Evolutionary conservation across 2,888 invertebrate species (phyloP).

Genomic region (Spilarctia lutea): DNA sequence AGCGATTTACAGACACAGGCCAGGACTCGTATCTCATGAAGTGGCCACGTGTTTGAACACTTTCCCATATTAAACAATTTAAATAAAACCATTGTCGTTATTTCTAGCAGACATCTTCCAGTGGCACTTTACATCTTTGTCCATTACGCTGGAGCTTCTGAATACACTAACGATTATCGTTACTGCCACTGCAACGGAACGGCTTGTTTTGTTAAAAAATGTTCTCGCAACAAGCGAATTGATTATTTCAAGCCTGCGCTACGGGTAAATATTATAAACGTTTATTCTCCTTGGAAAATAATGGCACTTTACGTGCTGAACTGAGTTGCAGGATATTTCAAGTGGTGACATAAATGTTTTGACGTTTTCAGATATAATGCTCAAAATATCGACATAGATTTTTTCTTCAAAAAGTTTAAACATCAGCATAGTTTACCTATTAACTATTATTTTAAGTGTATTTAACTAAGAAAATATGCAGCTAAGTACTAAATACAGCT

Average conservation of each 20-base stretch:
- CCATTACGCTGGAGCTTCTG: slow-evolving; percentile 23
- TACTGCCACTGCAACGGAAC: slow-evolving; percentile 45
- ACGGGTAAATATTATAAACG: slow-evolving; percentile 33
- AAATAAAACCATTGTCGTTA: slow-evolving; percentile 10
- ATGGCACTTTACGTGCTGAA: not conserved
- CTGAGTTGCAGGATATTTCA: not conserved
- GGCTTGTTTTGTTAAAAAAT: slow-evolving; percentile 45
- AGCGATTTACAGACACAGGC: not conserved
- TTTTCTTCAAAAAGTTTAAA: too few relatives aligned
- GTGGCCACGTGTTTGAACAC: not conserved
- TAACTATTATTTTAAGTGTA: not conserved
- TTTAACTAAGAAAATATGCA: too few relatives aligned
- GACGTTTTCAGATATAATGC: not conserved
- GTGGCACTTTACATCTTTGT: slow-evolving; percentile 29
- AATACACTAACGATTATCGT: slow-evolving; percentile 52
- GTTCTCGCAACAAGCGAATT: slow-evolving; percentile 33
- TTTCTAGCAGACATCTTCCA: slow-evolving; percentile 20
- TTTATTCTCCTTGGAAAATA: not conserved
- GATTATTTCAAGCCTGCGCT: slow-evolving; percentile 40
- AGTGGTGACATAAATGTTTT: not conserved
- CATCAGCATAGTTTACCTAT: not conserved
- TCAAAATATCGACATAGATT: too few relatives aligned
- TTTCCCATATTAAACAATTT: not conserved
- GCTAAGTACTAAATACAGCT: too few relatives aligned
- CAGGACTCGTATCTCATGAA: not conserved